A percentile compares a stretch with the other conserved stretches of the same genome.
Conservation (phyloP, 2,797 vertebrate genomes). For the Gymnocypris eckloni region DNA sequence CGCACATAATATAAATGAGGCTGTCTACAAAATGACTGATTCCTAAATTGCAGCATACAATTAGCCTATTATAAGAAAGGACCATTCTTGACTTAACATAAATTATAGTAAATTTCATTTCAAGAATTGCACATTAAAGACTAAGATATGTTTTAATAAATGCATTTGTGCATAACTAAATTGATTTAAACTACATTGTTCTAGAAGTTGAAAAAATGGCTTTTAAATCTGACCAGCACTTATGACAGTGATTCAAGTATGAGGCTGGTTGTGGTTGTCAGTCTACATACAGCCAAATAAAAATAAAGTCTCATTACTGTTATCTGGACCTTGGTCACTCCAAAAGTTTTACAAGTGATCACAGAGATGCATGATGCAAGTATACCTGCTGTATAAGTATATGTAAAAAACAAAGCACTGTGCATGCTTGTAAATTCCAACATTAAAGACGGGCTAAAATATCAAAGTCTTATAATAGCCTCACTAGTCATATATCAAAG, state of each 20-base stretch:
- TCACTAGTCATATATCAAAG: conserved; percentile 62
- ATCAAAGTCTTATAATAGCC: conserved; percentile 57
- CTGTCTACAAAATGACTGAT: conserved; percentile 24
- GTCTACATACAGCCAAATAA: background rate
- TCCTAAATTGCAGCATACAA: background rate
- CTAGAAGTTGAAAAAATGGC: background rate
- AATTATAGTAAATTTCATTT: background rate
- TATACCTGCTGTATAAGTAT: background rate
- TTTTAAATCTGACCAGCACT: background rate
- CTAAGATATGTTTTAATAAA: background rate
- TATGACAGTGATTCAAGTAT: background rate
- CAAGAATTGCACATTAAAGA: background rate
- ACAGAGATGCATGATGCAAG: background rate
- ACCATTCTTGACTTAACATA: background rate
- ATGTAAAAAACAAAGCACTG: background rate
- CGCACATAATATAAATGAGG: background rate
- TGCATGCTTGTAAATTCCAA: conserved; percentile 6
- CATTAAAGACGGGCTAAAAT: conserved; percentile 21
- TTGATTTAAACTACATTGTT: background rate
- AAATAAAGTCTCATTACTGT: background rate
- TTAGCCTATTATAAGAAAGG: background rate
- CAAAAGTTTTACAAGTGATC: background rate
- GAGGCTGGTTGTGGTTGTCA: background rate
- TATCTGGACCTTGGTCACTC: background rate
- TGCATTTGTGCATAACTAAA: background rate